These are phyloP conservation scores for Psittacula derbiana DNA, from an alignment of 2,797 vertebrate species.

Conservation along the genomic window DNA sequence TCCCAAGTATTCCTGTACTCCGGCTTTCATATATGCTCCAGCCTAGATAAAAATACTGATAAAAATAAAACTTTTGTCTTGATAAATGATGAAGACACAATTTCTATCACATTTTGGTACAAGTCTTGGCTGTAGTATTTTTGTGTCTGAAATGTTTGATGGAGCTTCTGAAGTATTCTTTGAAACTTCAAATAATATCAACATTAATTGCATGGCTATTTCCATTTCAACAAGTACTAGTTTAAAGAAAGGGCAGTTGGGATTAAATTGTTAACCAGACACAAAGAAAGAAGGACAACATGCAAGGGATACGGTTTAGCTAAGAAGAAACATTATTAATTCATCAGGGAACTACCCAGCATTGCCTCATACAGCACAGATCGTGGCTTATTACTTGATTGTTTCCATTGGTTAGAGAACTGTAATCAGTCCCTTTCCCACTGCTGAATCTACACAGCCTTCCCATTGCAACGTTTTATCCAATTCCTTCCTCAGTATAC, in stretches of 20 bases:
- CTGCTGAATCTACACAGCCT: neutral
- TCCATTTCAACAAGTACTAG: neutral
- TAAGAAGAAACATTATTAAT: neutral
- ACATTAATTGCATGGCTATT: neutral
- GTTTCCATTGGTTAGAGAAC: neutral
- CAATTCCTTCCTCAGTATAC: neutral
- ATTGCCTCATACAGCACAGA: neutral
- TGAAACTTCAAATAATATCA: neutral
- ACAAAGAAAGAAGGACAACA: neutral
- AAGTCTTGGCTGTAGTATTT: neutral
- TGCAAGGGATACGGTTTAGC: neutral
- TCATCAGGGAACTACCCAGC: neutral
- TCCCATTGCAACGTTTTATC: neutral
- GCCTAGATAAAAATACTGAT: neutral
- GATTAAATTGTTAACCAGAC: neutral
- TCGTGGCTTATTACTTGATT: neutral
- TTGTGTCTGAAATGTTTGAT: neutral
- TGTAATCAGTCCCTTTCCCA: neutral
- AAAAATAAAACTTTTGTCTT: neutral
- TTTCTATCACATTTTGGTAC: neutral
- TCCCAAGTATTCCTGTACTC: neutral
- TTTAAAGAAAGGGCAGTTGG: neutral
- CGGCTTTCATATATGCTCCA: neutral
- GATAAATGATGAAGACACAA: neutral
- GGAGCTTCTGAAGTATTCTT: neutral